phyloP scores from a whole-genome alignment of 2,888 invertebrate species.

The Piscicola geometra region DNA sequence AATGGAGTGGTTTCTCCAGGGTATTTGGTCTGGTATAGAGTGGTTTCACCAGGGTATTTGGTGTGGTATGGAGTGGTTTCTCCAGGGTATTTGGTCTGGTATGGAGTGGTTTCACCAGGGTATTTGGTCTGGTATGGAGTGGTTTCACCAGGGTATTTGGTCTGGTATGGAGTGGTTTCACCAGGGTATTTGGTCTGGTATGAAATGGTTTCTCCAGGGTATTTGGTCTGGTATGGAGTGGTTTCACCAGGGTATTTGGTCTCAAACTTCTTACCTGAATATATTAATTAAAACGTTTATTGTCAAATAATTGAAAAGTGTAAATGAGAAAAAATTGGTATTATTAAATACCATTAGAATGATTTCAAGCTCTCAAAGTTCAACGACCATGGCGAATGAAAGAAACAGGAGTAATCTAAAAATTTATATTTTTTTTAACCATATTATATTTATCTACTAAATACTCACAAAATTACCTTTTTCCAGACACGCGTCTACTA shows the following conservation, averaged over 20 bases:
- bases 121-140: not conserved
- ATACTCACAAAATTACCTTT: not conserved
- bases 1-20: too few relatives aligned
- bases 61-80: not conserved
- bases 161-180: not conserved
- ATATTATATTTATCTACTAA: too few relatives aligned
- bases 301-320: too few relatives aligned
- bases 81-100: not conserved
- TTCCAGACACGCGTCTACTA: not conserved
- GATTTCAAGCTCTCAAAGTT: not conserved
- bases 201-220: too few relatives aligned
- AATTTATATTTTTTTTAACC: too few relatives aligned
- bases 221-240: too few relatives aligned
- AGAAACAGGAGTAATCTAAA: not conserved
- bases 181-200: too few relatives aligned
- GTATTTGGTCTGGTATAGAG: not conserved
- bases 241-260: too few relatives aligned
- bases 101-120: not conserved
- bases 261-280: too few relatives aligned
- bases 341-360: not conserved
- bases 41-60: not conserved
- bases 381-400: not conserved
- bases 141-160: not conserved
- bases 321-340: too few relatives aligned
- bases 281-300: too few relatives aligned